phyloP scores from a whole-genome alignment of 2,797 vertebrate species.

The Myotis myotis region DNA sequence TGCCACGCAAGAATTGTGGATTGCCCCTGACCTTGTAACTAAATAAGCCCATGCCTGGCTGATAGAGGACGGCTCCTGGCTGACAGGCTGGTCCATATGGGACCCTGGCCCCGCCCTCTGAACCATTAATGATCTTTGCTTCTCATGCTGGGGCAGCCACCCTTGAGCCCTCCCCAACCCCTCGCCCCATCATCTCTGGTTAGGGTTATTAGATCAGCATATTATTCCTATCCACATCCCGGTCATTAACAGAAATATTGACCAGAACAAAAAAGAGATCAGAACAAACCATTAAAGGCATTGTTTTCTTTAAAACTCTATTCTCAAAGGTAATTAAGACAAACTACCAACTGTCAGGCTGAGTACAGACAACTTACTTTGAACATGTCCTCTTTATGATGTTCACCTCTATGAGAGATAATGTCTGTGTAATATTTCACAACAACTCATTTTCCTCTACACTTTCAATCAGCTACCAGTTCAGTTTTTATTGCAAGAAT shows the following conservation, averaged over 20 bases:
- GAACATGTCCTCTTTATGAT: conserved; percentile 33
- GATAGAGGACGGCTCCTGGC: neutral
- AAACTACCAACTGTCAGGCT: neutral
- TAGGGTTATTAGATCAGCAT: neutral
- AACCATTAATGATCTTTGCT: neutral
- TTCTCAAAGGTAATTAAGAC: conserved; percentile 18
- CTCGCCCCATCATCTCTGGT: no score
- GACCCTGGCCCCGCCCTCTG: neutral
- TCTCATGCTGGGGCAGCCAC: neutral
- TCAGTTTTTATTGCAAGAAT: conserved; percentile 49
- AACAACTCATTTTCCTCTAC: conserved; percentile 52
- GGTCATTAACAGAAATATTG: neutral
- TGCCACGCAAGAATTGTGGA: neutral
- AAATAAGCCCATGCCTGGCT: neutral
- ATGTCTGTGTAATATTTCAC: neutral
- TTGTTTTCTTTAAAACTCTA: neutral
- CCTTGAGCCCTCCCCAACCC: accelerated
- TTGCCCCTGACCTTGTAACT: neutral
- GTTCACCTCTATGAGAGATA: neutral
- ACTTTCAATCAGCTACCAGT: conserved; percentile 22
- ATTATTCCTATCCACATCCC: neutral
- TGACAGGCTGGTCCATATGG: accelerated
- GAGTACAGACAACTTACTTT: neutral
- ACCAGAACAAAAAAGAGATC: neutral
- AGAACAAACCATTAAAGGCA: neutral